Evolutionary conservation across 2,797 vertebrate genomes (phyloP), one percentile per base, ranked within the genome.

Genomic region (Aldrovandia affinis): DNA sequence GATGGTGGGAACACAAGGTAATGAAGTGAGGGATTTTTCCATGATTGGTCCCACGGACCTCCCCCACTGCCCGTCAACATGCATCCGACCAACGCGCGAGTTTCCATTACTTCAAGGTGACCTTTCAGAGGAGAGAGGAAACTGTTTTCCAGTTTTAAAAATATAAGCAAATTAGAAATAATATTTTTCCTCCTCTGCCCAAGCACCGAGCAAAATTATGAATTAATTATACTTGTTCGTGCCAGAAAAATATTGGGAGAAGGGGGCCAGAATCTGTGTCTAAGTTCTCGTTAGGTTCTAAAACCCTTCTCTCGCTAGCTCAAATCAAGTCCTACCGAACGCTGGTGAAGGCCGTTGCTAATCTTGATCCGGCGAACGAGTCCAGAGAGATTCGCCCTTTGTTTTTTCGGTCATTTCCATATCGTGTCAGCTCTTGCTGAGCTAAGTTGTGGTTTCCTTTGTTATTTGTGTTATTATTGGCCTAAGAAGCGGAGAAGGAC

Each of bases 381-480:
- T 70, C 65, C 25, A 22, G 65, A 36, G 30, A 70, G 65, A 39
- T 33, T 36, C 30, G 0, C 0, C 65, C 33, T 70, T 39, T 36
- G 65, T 36, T 70, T 15, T n/a, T 70, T 70, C 65, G 3, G 2
- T 8, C 65, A 70, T 70, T 70, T 70, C 33, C 15, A 36, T 39
- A 36, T 39, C 65, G 36, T 39, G 65, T 36, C 65, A 70, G 30
- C 25, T 70, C 65, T 12, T 2, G 15, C 65, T 36, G 65, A 20
- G 65, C 36, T 70, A 70, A 70, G 65, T 70, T 70, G 39, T 50
- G 75, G 75, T 78, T 52, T 78, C 75, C 47, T 78, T n/a, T 78
- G 39, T 78, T 44, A 50, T 78, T 78, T 77, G 42, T 78, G 20
- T 78, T 47, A 15, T n/a, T 33, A 36, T 50, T 54, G 30, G 52